Evolutionary conservation across 2,113 vertebrate species (phyloP).

Genomic region (Anolis carolinensis): DNA sequence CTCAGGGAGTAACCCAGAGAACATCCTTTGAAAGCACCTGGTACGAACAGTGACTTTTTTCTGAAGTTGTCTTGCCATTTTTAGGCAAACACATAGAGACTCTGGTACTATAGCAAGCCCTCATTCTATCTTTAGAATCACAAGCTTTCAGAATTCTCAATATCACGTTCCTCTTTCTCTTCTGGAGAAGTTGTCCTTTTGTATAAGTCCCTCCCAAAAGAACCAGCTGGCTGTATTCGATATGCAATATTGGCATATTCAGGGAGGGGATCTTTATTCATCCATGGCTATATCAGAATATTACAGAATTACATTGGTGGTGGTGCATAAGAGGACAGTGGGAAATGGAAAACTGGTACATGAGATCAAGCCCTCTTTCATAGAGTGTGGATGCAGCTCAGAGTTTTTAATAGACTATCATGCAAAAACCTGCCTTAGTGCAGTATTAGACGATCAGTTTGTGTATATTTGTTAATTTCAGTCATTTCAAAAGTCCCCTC

Average conservation of each 20-base stretch:
- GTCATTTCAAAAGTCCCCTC: background rate
- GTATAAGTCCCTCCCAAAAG: background rate
- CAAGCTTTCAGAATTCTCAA: background rate
- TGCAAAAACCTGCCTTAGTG: background rate
- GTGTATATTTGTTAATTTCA: background rate
- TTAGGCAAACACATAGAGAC: accelerated
- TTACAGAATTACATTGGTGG: background rate
- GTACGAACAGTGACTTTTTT: accelerated
- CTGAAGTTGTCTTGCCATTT: background rate
- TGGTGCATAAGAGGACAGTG: background rate
- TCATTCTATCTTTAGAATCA: background rate
- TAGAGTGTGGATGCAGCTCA: background rate
- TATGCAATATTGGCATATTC: background rate
- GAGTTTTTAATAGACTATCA: background rate
- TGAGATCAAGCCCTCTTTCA: background rate
- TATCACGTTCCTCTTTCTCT: background rate
- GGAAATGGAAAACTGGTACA: background rate
- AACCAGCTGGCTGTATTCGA: background rate
- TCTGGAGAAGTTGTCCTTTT: background rate
- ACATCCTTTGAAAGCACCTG: accelerated
- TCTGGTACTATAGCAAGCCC: accelerated
- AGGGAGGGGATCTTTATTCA: background rate
- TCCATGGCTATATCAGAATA: background rate
- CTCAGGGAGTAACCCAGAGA: background rate
- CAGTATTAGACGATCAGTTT: background rate